Evolutionary conservation across 2,797 vertebrate species (phyloP), one percentile per base, ranked within the genome.

Genomic region (Silurus lanzhouensis): DNA sequence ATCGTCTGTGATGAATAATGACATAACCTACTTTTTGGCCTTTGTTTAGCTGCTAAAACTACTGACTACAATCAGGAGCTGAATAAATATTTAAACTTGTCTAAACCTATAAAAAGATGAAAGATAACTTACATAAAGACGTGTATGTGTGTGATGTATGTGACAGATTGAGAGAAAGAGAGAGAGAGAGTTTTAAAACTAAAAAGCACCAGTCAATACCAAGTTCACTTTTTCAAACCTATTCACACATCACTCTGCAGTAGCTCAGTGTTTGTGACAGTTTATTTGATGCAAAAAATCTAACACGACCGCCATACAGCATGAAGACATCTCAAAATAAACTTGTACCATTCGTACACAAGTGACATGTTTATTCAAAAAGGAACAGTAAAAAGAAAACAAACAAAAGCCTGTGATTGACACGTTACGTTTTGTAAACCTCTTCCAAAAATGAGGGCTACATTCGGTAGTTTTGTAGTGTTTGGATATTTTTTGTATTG

Each of bases 81-180:
- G 79, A 67, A 81, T 81, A 81, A 81, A 81, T 81, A 81, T 67
- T 81, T 55, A 55, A 67, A 81, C n/a, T 27, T 67, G 44, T 81
- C 46, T 27, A 52, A 81, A 81, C n/a, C 79, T 67, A 67, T 67
- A 67, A 81, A 66, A 81, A 81, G 79, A 67, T 81, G n/a, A 81
- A 67, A 81, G 79, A 81, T 55, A 27, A 55, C 63, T 81, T 8
- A 27, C 52, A 22, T 61, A 27, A 66, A 19, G 14, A 61, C 38
- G 5, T 60, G 25, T 76, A 14, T 58, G n/a, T 19, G 48, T 52
- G 68, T 70, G 67, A 25, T 17, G 27, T 14, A 38, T 8, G 71
- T 38, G 46, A n/a, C 22, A 14, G 71, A 7, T 19, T 22, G 27
- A 46, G 77, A 64, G 22, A 78, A 19, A 38, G 15, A 77, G 48